Evolutionary conservation across 2,797 vertebrate genomes (phyloP).

Genomic region (Sebastes kiyomatsui): DNA sequence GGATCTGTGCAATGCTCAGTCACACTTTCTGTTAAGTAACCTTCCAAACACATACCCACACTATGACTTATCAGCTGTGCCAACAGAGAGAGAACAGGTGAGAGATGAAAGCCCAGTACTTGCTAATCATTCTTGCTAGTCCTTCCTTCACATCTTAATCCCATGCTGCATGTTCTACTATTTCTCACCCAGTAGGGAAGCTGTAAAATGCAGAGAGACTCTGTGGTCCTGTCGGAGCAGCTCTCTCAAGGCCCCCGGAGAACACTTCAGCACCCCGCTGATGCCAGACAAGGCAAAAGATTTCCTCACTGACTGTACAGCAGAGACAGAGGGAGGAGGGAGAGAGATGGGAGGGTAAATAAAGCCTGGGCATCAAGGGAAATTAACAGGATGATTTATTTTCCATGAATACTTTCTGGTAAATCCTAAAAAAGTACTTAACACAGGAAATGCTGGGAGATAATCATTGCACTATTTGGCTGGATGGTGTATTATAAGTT

Average conservation of each 20-base stretch:
- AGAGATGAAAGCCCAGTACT: not conserved
- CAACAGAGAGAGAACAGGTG: not conserved
- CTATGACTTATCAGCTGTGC: not conserved
- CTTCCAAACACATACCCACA: not conserved
- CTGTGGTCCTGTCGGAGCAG: constrained; percentile 85
- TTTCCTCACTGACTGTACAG: constrained; percentile 77
- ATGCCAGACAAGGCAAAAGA: constrained; percentile 72
- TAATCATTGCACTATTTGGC: not conserved
- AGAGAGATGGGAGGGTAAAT: not conserved
- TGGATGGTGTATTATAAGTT: not conserved
- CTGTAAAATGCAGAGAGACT: constrained; percentile 82
- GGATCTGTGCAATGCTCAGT: not conserved
- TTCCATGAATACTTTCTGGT: not conserved
- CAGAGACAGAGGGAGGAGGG: not conserved
- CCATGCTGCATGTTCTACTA: not conserved
- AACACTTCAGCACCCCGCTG: constrained; percentile 75
- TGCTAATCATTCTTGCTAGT: not conserved
- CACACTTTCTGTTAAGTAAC: not conserved
- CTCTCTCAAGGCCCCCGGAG: constrained; percentile 77
- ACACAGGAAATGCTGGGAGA: not conserved
- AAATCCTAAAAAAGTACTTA: not conserved
- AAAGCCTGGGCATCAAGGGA: not conserved
- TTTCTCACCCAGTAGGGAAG: constrained; percentile 87
- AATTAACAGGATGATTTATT: constrained; percentile 1
- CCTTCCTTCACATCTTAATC: not conserved